phyloP scores from a whole-genome alignment of 2,113 vertebrate species.

The Rutilus rutilus region DNA sequence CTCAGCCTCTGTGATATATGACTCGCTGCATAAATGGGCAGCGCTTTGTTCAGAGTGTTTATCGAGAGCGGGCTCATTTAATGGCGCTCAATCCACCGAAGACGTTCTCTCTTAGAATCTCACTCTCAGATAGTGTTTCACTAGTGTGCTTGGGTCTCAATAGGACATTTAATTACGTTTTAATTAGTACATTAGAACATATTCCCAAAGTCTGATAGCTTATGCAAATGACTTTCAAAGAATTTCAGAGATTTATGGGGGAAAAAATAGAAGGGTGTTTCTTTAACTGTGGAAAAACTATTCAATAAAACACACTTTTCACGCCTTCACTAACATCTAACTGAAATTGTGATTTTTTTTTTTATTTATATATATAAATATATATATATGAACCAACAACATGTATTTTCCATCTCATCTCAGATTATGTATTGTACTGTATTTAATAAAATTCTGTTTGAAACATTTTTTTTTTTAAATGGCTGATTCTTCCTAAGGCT shows the following conservation, averaged over 20 bases:
- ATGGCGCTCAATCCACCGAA: not conserved
- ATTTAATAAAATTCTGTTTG: not conserved
- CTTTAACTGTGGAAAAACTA: not conserved
- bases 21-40: conserved; percentile 35
- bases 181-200: conserved; percentile 22
- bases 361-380: not conserved
- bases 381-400: not conserved
- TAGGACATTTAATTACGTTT: conserved; percentile 13
- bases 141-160: conserved; percentile 9
- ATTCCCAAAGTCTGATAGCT: conserved; percentile 19
- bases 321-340: not conserved
- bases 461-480: not conserved
- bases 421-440: not conserved
- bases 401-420: not conserved
- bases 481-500: not conserved
- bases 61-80: conserved; percentile 26
- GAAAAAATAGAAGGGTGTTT: not conserved
- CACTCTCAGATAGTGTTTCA: conserved; percentile 8
- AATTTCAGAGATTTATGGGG: not conserved
- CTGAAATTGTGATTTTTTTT: not conserved
- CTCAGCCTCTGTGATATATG: conserved; percentile 34
- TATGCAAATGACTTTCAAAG: conserved; percentile 28
- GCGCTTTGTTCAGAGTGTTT: conserved; percentile 33
- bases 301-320: not conserved
- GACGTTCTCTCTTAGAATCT: conserved; percentile 23